Evolutionary conservation across 2,113 vertebrate genomes (phyloP).

Genomic region (Pelecanoides urinatrix): DNA sequence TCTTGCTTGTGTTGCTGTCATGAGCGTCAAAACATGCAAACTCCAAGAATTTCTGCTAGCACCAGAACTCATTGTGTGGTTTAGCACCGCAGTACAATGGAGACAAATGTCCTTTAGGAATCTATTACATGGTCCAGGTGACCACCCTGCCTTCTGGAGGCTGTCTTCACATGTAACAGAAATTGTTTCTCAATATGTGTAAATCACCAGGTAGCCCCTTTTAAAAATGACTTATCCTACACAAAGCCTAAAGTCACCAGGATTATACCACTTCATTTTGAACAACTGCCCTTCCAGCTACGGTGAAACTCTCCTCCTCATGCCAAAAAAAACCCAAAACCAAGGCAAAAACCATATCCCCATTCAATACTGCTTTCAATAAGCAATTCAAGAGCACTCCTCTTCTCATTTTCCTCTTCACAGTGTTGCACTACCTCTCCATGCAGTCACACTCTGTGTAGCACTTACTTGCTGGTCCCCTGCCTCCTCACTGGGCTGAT

Average conservation of each 20-base stretch:
- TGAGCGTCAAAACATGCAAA: background rate
- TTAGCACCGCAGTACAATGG: fast-evolving
- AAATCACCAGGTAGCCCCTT: background rate
- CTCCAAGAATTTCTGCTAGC: background rate
- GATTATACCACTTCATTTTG: background rate
- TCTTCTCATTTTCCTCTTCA: background rate
- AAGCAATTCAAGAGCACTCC: no score
- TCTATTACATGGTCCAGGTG: fast-evolving
- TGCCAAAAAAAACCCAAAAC: background rate
- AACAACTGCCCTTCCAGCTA: background rate
- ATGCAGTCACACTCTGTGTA: fast-evolving
- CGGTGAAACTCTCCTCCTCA: background rate
- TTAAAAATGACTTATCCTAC: background rate
- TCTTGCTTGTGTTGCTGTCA: background rate
- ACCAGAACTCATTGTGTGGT: fast-evolving
- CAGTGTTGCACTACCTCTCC: background rate
- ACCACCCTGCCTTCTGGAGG: background rate
- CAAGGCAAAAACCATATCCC: no score
- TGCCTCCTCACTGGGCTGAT: fast-evolving
- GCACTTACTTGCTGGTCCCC: background rate
- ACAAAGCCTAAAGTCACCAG: background rate
- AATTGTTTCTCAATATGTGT: background rate
- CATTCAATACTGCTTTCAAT: background rate
- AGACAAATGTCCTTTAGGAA: background rate
- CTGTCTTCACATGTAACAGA: fast-evolving